Evolutionary conservation across 2,888 invertebrate species (phyloP).

Genomic region (Chrysolina haemoptera): DNA sequence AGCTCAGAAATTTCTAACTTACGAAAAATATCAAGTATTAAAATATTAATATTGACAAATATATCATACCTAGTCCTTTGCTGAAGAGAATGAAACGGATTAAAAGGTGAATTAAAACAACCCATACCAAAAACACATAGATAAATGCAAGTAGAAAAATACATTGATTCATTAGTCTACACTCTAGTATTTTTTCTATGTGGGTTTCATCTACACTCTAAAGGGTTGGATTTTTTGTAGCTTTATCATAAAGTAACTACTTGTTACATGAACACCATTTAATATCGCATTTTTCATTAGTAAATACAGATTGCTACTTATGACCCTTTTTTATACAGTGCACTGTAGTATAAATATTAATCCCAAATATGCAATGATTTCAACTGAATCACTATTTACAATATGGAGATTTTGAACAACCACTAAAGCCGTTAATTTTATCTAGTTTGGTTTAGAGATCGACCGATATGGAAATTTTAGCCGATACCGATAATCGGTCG

Average conservation of each 20-base stretch:
- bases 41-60: too few relatives aligned
- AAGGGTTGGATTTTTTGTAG: slow-evolving; percentile 35
- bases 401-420: too few relatives aligned
- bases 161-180: slow-evolving; percentile 50
- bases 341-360: too few relatives aligned
- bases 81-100: neutral
- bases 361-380: too few relatives aligned
- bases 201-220: slow-evolving; percentile 41
- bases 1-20: too few relatives aligned
- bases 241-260: slow-evolving; percentile 41
- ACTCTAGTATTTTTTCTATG: slow-evolving; percentile 35
- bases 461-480: too few relatives aligned
- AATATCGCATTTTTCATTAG: slow-evolving; percentile 30
- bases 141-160: slow-evolving; percentile 59
- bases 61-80: too few relatives aligned
- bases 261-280: slow-evolving; percentile 44
- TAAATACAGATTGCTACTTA: neutral
- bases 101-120: slow-evolving; percentile 22
- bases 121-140: slow-evolving; percentile 31
- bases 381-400: too few relatives aligned
- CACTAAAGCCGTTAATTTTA: too few relatives aligned
- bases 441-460: too few relatives aligned
- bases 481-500: too few relatives aligned
- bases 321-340: neutral
- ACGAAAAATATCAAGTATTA: too few relatives aligned